Evolutionary conservation across 1,140 invertebrate genomes (phyloP).

Genomic region (Caerostris extrusa): DNA sequence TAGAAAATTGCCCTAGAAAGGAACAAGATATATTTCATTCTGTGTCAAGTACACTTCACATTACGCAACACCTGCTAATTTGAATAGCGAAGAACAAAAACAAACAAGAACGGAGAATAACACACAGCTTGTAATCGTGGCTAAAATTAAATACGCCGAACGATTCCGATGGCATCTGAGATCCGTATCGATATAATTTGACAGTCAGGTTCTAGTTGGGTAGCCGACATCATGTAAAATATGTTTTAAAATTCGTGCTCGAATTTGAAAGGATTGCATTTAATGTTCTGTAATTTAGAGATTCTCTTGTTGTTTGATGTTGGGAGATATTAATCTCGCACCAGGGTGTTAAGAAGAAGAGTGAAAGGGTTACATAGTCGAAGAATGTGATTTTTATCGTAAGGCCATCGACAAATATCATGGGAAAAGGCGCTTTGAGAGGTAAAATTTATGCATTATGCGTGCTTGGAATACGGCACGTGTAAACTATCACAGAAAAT

Average conservation of each 20-base stretch:
- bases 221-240: background rate
- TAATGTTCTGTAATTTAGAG: background rate
- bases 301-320: background rate
- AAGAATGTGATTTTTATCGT: background rate
- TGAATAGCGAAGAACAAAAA: background rate
- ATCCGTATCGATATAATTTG: conserved; percentile 16
- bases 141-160: conserved; percentile 16
- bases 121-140: background rate
- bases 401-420: background rate
- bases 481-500: background rate
- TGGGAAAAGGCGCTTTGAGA: background rate
- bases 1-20: background rate
- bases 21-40: background rate
- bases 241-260: background rate
- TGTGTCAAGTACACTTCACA: background rate
- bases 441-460: background rate
- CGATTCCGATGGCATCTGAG: background rate
- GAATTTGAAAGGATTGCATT: background rate
- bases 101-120: background rate
- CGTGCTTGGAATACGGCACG: background rate
- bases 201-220: background rate
- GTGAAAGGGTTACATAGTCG: background rate
- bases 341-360: background rate
- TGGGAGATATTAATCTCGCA: background rate
- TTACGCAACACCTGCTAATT: conserved; percentile 30